Evolutionary conservation across 2,113 vertebrate species (phyloP).

Genomic region (Strix uralensis): DNA sequence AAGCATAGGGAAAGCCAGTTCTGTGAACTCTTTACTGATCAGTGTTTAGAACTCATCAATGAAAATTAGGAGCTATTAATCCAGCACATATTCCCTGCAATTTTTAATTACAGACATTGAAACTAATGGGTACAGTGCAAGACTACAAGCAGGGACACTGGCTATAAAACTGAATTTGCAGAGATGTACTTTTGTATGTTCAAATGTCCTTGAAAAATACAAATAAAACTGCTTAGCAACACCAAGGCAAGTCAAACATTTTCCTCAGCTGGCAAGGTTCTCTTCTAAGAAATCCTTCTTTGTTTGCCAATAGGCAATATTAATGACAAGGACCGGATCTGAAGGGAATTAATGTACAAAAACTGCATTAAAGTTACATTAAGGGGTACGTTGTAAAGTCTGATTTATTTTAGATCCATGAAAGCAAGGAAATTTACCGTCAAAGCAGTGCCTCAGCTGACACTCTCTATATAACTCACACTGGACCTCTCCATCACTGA

Average conservation of each 20-base stretch:
- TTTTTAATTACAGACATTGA: conserved; percentile 70
- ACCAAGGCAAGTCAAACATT: conserved; percentile 41
- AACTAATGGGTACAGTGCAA: conserved; percentile 24
- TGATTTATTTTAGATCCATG: conserved; percentile 59
- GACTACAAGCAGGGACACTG: conserved; percentile 22
- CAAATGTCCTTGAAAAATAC: conserved; percentile 70
- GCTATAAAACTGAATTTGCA: conserved; percentile 60
- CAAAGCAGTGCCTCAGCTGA: conserved; percentile 26
- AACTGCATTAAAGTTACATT: conserved; percentile 69
- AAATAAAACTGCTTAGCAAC: conserved; percentile 57
- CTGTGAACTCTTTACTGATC: conserved; percentile 62
- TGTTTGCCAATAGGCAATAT: conserved; percentile 59
- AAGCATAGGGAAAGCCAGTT: conserved; percentile 49
- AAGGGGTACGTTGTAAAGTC: conserved; percentile 54
- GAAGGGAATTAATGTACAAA: conserved; percentile 69
- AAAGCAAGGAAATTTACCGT: conserved; percentile 58
- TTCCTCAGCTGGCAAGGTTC: conserved; percentile 59
- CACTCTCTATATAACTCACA: background rate
- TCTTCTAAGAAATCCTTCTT: conserved; percentile 52
- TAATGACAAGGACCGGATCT: conserved; percentile 59
- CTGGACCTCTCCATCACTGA: background rate
- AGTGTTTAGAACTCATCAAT: conserved; percentile 60
- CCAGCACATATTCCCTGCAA: conserved; percentile 4
- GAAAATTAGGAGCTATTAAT: conserved; percentile 67
- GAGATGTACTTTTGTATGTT: conserved; percentile 60